Conservation (phyloP, 1,140 invertebrate species). For the Acyrthosiphon pisum region DNA sequence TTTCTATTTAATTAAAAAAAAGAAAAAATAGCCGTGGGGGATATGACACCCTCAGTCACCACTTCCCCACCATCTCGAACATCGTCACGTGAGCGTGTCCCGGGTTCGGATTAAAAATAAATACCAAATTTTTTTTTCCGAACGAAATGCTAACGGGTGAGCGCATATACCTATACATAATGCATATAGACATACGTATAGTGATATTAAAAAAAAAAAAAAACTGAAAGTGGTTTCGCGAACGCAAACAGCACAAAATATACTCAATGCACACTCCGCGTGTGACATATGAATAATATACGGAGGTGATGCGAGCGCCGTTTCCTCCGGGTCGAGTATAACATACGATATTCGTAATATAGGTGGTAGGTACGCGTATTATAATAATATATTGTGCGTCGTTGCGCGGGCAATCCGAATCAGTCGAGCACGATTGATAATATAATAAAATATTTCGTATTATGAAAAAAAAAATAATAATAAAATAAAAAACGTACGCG, state of each 20-base stretch:
- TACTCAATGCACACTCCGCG: background rate
- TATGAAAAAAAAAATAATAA: background rate
- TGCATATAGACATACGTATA: too few species aligned
- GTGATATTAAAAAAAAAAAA: background rate
- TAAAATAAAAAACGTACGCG: background rate
- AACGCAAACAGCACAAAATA: background rate
- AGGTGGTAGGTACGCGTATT: background rate
- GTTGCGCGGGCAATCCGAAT: background rate
- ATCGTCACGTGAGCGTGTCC: background rate
- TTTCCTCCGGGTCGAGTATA: background rate
- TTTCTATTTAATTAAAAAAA: slow-evolving; percentile 6
- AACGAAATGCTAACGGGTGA: background rate
- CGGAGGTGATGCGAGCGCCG: background rate
- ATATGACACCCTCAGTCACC: background rate
- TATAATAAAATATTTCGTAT: background rate
- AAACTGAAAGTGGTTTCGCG: background rate
- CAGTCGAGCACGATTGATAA: slow-evolving; percentile 27
- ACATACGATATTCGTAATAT: background rate
- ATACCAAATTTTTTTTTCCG: background rate
- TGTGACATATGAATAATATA: background rate
- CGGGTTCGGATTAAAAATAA: background rate
- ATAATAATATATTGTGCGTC: background rate
- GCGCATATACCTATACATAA: too few species aligned
- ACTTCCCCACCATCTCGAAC: background rate
- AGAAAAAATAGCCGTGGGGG: background rate